These are phyloP conservation scores for Ophthalmolycus amberensis DNA, from an alignment of 2,113 vertebrate species.

Conservation along the genomic window DNA sequence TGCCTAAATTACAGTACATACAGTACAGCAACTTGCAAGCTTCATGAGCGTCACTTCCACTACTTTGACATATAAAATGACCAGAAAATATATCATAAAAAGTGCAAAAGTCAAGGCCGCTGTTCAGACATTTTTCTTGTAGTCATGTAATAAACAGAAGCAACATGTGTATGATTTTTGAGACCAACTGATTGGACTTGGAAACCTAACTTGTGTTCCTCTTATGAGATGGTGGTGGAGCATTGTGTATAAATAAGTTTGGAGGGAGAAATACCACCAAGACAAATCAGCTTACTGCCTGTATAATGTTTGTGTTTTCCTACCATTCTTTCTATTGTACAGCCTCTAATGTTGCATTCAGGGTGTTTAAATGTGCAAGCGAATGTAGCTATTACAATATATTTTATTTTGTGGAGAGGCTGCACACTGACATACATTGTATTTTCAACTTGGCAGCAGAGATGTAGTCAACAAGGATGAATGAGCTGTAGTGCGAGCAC, in stretches of 20 bases:
- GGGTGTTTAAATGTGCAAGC: slow-evolving; percentile 22
- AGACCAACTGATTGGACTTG: background rate
- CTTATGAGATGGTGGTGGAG: background rate
- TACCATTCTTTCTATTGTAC: slow-evolving; percentile 25
- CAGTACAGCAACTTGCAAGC: background rate
- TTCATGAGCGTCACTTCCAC: background rate
- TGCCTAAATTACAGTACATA: background rate
- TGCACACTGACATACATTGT: slow-evolving; percentile 60
- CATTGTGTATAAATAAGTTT: slow-evolving; percentile 4
- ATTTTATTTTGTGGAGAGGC: slow-evolving; percentile 53
- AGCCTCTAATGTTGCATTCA: slow-evolving; percentile 45
- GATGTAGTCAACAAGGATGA: slow-evolving; percentile 74
- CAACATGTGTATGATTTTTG: background rate
- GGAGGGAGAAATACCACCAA: background rate
- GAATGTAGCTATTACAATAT: slow-evolving; percentile 44
- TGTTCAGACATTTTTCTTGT: background rate
- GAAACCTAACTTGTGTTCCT: slow-evolving; percentile 11
- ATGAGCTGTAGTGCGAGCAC: slow-evolving; percentile 70
- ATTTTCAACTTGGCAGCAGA: slow-evolving; percentile 67
- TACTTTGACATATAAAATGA: background rate
- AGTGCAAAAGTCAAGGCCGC: background rate
- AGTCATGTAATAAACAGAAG: background rate
- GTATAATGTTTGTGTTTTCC: slow-evolving; percentile 35
- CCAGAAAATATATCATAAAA: background rate
- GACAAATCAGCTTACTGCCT: slow-evolving; percentile 38